Evolutionary conservation across 1,140 invertebrate genomes (phyloP), one percentile per base, ranked within the genome.

Genomic region (Aphis craccivora): DNA sequence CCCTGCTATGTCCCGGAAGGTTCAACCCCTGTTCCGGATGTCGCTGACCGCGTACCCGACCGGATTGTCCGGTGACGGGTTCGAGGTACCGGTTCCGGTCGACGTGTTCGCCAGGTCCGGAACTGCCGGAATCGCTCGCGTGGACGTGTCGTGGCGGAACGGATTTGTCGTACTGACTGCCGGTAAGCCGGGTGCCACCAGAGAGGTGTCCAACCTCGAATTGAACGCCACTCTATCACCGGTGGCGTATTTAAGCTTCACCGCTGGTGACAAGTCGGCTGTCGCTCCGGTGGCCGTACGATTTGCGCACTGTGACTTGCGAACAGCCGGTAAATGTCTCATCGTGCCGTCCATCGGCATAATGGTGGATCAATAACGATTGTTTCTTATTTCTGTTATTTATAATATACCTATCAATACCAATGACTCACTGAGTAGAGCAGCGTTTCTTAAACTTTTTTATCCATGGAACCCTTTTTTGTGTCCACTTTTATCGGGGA

Each of bases 161-260:
- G 76, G 91, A 25, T 51, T 92, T 45, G 91, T 92, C 35, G 91
- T 84, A n/a, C 76, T 92, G 20, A 84, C 45, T 35, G n/a, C 91
- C 35, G 91, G 76, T 0, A 76, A n/a, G n/a, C n/a, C 55, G 7
- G 37, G 35, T 76, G 14, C 55, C 14, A 1, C 48, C 48, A 23
- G 5, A 23, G 91, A 93, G 25, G 45, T 93, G n/a, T 37, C 55
- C 6, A 93, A 14, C 35, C 30, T 40, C 5, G 48, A 55, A 35
- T 25, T 84, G 37, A 83, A 93, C 23, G 25, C 48, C 25, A 51
- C 40, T 8, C 2, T 67, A 2, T 67, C 91, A 0, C 67, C 81
- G 14, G 48, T 93, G 35, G 23, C 23, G 25, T 93, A 93, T 35
- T 25, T 86, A 11, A 93, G 91, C 25, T 53, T 55, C 48, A 22